Evolutionary conservation across 1,140 invertebrate species (phyloP).

Genomic region (Drosophila sucinea): DNA sequence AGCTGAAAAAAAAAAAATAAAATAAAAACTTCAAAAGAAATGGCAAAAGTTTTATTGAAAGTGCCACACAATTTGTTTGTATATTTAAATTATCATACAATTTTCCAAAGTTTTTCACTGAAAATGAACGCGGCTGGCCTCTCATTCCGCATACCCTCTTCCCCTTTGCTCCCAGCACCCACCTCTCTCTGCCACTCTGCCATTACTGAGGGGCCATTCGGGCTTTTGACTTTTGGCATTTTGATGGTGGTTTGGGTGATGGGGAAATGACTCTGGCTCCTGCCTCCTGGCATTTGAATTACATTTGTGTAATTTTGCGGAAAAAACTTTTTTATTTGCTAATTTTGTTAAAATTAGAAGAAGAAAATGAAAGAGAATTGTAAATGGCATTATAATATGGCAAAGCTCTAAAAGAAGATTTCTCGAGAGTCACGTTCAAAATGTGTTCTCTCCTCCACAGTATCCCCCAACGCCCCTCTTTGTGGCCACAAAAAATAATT

Average conservation of each 20-base stretch:
- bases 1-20: slow-evolving; percentile 1
- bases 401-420: slow-evolving; percentile 31
- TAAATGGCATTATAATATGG: slow-evolving; percentile 54
- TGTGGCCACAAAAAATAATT: slow-evolving; percentile 19
- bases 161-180: not conserved
- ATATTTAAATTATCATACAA: slow-evolving; percentile 81
- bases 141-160: not conserved
- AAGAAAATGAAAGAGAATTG: slow-evolving; percentile 73
- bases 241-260: slow-evolving; percentile 22
- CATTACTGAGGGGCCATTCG: slow-evolving; percentile 25
- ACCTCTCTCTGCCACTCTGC: not conserved
- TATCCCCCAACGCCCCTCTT: not conserved
- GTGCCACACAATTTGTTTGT: slow-evolving; percentile 81
- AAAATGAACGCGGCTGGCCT: slow-evolving; percentile 59
- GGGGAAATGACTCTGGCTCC: slow-evolving; percentile 11
- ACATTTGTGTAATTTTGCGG: slow-evolving; percentile 81
- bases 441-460: not conserved
- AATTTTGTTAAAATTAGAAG: slow-evolving; percentile 68
- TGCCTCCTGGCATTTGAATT: slow-evolving; percentile 68
- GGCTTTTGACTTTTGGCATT: slow-evolving; percentile 64
- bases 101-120: slow-evolving; percentile 61
- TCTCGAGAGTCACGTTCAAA: slow-evolving; percentile 45
- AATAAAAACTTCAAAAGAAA: slow-evolving; percentile 53
- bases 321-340: slow-evolving; percentile 81
- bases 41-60: slow-evolving; percentile 81